A percentile compares a stretch with the other conserved stretches of the same genome.
phyloP scores from a whole-genome alignment of 2,888 invertebrate species.

The Parnassius glacialis region DNA sequence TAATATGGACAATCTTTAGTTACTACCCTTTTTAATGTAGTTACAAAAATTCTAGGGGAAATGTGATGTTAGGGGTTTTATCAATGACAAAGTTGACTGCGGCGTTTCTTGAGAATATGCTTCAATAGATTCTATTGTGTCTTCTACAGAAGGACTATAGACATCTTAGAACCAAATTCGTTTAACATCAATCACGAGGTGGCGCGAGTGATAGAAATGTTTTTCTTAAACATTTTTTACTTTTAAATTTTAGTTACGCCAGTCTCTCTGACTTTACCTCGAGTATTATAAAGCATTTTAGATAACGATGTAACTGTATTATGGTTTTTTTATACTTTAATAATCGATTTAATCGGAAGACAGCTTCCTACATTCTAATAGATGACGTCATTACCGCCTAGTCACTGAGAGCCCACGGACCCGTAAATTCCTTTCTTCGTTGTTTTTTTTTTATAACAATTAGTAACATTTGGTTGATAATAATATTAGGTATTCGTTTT shows the following conservation, averaged over 20 bases:
- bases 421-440: conserved; percentile 56
- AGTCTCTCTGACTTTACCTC: conserved; percentile 48
- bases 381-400: conserved; percentile 74
- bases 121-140: conserved; percentile 50
- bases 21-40: conserved; percentile 75
- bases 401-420: conserved; percentile 77
- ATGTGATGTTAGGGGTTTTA: conserved; percentile 79
- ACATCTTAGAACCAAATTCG: conserved; percentile 42
- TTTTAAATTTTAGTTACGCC: conserved; percentile 41
- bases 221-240: conserved; percentile 42
- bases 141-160: conserved; percentile 48
- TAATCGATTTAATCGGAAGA: conserved; percentile 45
- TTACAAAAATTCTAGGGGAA: conserved; percentile 73
- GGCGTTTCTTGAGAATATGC: conserved; percentile 55
- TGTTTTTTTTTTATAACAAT: conserved; percentile 60
- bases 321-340: conserved; percentile 46
- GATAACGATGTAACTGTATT: conserved; percentile 46
- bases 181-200: conserved; percentile 59
- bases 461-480: conserved; percentile 74
- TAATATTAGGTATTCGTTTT: conserved; percentile 68
- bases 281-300: conserved; percentile 73
- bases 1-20: conserved; percentile 79
- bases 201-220: conserved; percentile 55
- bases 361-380: conserved; percentile 46
- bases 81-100: conserved; percentile 80